Evolutionary conservation across 2,113 vertebrate species (phyloP).

Genomic region (Ochotona curzoniae): DNA sequence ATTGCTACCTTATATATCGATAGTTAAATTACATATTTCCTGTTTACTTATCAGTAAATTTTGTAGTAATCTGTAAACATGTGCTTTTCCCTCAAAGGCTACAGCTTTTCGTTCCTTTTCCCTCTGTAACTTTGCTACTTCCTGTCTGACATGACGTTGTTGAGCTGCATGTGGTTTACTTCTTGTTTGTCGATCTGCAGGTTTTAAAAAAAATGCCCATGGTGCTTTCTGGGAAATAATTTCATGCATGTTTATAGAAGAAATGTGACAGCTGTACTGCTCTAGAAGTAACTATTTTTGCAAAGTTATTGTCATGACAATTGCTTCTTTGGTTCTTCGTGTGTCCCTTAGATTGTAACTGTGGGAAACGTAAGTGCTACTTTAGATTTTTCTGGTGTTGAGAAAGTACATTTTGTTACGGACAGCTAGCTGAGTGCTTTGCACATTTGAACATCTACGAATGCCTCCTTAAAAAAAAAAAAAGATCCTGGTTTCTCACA

Average conservation of each 20-base stretch:
- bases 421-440: constrained; percentile 35
- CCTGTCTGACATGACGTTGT: neutral
- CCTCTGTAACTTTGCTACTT: constrained; percentile 24
- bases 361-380: constrained; percentile 35
- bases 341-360: constrained; percentile 44
- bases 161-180: constrained; percentile 1
- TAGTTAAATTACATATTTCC: constrained; percentile 42
- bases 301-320: constrained; percentile 17
- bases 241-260: constrained; percentile 36
- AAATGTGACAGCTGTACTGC: constrained; percentile 32
- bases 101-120: constrained; percentile 29
- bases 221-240: constrained; percentile 38
- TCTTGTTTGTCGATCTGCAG: neutral
- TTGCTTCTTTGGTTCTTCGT: constrained; percentile 34
- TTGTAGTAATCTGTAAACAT: constrained; percentile 34
- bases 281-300: constrained; percentile 53
- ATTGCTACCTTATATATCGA: constrained; percentile 21
- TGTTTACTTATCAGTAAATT: neutral
- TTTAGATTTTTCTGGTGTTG: constrained; percentile 47
- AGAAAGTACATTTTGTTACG: constrained; percentile 50
- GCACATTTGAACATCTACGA: constrained; percentile 18
- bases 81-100: constrained; percentile 1
- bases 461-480: constrained; percentile 47
- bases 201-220: neutral
- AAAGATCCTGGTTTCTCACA: constrained; percentile 43